Evolutionary conservation across 2,888 invertebrate species (phyloP).

Genomic region (Phortica okadai): DNA sequence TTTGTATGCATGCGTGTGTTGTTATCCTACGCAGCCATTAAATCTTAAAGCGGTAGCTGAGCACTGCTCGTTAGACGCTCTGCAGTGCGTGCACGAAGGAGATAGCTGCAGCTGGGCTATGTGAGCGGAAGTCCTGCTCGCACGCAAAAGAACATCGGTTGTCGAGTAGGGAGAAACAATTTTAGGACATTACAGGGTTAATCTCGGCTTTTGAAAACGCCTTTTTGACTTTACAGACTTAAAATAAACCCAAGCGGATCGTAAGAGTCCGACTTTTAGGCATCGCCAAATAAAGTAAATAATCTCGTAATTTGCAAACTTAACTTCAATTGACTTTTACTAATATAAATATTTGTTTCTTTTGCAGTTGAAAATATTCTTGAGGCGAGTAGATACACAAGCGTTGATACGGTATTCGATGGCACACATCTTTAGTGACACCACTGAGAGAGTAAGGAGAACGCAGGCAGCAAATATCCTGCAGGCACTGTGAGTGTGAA

Average conservation of each 20-base stretch:
- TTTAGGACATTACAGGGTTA: constrained; percentile 67
- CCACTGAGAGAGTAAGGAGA: no score
- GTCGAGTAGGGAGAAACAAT: constrained; percentile 45
- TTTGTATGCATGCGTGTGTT: not conserved
- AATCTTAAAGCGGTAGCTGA: constrained; percentile 56
- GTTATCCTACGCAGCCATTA: constrained; percentile 59
- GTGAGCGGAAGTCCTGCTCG: constrained; percentile 21
- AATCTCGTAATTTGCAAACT: not conserved
- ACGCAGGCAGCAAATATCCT: constrained; percentile 33
- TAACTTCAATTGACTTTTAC: constrained; percentile 10
- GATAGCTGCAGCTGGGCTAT: constrained; percentile 34
- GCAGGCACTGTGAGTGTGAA: constrained; percentile 37
- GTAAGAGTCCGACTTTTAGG: not conserved
- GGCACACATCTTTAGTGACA: not conserved
- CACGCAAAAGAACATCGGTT: not conserved
- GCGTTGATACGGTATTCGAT: not conserved
- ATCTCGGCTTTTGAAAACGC: constrained; percentile 59
- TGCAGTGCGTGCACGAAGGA: constrained; percentile 19
- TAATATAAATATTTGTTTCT: constrained; percentile 6
- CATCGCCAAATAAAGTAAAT: constrained; percentile 19
- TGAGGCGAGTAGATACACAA: not conserved
- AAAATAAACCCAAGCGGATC: not conserved
- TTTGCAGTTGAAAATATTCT: constrained; percentile 13
- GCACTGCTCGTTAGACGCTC: not conserved
- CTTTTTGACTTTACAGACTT: constrained; percentile 55